Percentiles rank a stretch among this genome's conserved stretches.
phyloP scores from a whole-genome alignment of 2,888 invertebrate species.

The Xylota sylvarum region DNA sequence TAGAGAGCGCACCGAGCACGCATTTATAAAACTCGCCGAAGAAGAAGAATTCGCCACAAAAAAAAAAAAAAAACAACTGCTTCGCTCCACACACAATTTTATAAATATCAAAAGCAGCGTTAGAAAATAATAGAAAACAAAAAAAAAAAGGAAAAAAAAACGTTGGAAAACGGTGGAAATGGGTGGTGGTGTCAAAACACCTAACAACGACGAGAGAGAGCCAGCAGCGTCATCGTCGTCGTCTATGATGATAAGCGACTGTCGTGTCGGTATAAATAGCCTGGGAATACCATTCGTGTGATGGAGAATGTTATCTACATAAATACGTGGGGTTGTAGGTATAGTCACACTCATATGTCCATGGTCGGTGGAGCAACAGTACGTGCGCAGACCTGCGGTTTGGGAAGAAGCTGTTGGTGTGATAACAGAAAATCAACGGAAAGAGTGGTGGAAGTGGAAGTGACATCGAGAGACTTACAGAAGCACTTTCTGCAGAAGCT shows the following conservation, averaged over 20 bases:
- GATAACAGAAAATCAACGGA: constrained; percentile 39
- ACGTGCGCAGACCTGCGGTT: constrained; percentile 72
- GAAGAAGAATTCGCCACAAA: constrained; percentile 62
- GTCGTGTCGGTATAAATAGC: constrained; percentile 63
- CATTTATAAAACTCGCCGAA: constrained; percentile 55
- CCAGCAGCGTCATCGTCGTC: constrained; percentile 40
- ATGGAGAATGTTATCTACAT: constrained; percentile 43
- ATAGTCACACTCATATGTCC: constrained; percentile 1
- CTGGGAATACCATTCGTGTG: constrained; percentile 70
- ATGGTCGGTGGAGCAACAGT: constrained; percentile 69
- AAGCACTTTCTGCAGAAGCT: constrained; percentile 24
- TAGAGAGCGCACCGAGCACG: constrained; percentile 57
- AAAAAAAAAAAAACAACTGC: constrained; percentile 24
- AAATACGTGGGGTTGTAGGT: constrained; percentile 22
- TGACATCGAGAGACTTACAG: constrained; percentile 53
- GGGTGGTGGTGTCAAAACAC: constrained; percentile 44
- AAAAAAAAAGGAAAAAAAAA: constrained; percentile 11
- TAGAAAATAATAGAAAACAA: not conserved
- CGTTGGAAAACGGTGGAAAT: constrained; percentile 6
- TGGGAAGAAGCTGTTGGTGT: constrained; percentile 37
- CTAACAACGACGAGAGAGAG: constrained; percentile 41
- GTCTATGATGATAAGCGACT: constrained; percentile 59
- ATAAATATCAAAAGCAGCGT: constrained; percentile 10
- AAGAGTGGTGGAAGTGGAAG: constrained; percentile 33
- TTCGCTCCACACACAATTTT: constrained; percentile 23